Percentiles rank a stretch among this genome's conserved stretches.
phyloP scores from a whole-genome alignment of 2,888 invertebrate genomes.

The Hemistola chrysoprasaria region DNA sequence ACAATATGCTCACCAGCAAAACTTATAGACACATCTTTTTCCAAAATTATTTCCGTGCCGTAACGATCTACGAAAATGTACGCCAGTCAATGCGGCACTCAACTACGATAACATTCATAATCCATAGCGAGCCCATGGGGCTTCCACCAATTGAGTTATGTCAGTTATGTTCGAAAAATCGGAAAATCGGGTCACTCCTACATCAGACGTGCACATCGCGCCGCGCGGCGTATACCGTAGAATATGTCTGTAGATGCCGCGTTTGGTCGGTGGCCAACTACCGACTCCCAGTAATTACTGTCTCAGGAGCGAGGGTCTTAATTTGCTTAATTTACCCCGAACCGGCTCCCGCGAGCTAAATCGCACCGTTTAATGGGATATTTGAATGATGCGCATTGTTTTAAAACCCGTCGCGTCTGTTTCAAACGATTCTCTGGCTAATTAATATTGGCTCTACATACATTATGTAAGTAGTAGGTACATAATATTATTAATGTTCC shows the following conservation, averaged over 20 bases:
- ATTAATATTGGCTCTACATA: conserved; percentile 30
- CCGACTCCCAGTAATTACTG: conserved; percentile 71
- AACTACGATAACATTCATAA: conserved; percentile 60
- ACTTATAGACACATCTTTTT: conserved; percentile 4
- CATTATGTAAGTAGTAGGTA: no score
- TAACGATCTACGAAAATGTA: conserved; percentile 36
- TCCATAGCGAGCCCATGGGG: conserved; percentile 52
- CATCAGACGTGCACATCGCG: conserved; percentile 37
- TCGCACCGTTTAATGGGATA: conserved; percentile 73
- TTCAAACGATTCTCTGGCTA: conserved; percentile 47
- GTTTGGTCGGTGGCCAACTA: conserved; percentile 71
- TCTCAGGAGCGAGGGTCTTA: conserved; percentile 71
- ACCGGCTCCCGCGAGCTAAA: conserved; percentile 63
- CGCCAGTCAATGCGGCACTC: conserved; percentile 40
- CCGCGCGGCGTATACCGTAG: conserved; percentile 18
- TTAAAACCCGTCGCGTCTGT: conserved; percentile 62
- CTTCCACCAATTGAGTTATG: conserved; percentile 54
- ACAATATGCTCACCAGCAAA: conserved; percentile 2
- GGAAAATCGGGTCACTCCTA: conserved; percentile 53
- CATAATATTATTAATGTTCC: no score
- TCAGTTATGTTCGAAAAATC: conserved; percentile 56
- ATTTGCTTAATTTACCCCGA: conserved; percentile 78
- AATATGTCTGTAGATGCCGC: conserved; percentile 33
- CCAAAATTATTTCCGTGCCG: conserved; percentile 19
- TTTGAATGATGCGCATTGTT: conserved; percentile 76